These are phyloP conservation scores for Hycleus phaleratus DNA, from an alignment of 1,140 invertebrate species.

Conservation along the genomic window DNA sequence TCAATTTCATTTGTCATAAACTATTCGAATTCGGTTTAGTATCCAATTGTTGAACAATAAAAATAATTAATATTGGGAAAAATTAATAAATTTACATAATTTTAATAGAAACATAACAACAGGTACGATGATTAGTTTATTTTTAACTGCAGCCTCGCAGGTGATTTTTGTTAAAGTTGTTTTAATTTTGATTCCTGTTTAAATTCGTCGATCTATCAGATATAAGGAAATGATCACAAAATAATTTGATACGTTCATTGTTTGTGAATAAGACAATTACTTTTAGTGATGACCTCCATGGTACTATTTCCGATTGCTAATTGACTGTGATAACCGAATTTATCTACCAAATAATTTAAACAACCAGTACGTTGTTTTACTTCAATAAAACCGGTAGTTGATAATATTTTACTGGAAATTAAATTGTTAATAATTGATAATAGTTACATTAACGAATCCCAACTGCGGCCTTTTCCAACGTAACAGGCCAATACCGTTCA, in stretches of 20 bases:
- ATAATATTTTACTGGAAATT: conserved; percentile 32
- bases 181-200: conserved; percentile 48
- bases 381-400: conserved; percentile 61
- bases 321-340: conserved; percentile 75
- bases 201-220: conserved; percentile 11
- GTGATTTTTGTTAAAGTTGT: conserved; percentile 68
- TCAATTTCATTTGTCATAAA: conserved; percentile 60
- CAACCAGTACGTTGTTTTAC: conserved; percentile 86
- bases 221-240: conserved; percentile 58
- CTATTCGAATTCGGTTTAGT: conserved; percentile 45
- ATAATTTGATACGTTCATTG: conserved; percentile 55
- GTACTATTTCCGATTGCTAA: conserved; percentile 68
- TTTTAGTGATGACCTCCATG: conserved; percentile 56
- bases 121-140: conserved; percentile 72
- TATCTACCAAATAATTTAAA: conserved; percentile 81
- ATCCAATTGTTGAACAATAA: conserved; percentile 41
- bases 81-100: conserved; percentile 41
- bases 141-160: conserved; percentile 79
- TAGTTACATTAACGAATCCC: conserved; percentile 66
- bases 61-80: conserved; percentile 11
- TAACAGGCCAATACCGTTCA: conserved; percentile 79
- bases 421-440: not conserved
- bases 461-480: conserved; percentile 72
- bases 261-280: conserved; percentile 60
- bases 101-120: conserved; percentile 64